Conservation (phyloP, 1,140 invertebrate species). For the Drosophila dunni region DNA sequence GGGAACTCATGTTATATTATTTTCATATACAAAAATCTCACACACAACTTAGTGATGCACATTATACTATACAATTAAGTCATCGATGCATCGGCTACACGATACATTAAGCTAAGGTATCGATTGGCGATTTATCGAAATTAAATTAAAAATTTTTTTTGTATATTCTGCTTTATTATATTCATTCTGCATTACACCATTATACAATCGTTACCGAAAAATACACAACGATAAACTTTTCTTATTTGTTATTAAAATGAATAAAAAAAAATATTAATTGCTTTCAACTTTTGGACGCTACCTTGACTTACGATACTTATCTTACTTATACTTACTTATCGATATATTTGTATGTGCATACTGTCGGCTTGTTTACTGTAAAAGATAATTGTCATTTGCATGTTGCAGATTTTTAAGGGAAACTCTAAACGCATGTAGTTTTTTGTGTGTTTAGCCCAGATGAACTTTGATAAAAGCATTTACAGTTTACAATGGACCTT, state of each 20-base stretch:
- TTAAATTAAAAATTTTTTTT: too few species aligned
- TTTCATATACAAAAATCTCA: constrained; percentile 43
- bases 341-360: neutral
- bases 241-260: too few species aligned
- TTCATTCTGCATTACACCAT: too few species aligned
- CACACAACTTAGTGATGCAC: constrained; percentile 27
- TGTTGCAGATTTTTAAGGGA: neutral
- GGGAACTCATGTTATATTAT: constrained; percentile 54
- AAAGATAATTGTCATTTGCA: constrained; percentile 14
- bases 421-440: constrained; percentile 11
- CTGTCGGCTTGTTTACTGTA: constrained; percentile 20
- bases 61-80: neutral
- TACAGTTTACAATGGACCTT: constrained; percentile 23
- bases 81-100: neutral
- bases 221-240: too few species aligned
- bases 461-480: constrained; percentile 3
- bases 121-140: too few species aligned
- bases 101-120: neutral
- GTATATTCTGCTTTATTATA: too few species aligned
- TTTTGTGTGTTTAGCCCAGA: constrained; percentile 4
- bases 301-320: neutral
- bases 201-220: too few species aligned
- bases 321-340: too few species aligned
- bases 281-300: neutral
- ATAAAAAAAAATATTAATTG: too few species aligned